Evolutionary conservation across 2,888 invertebrate species (phyloP), one percentile per base, ranked within the genome.

Genomic region (Tetramorium bicarinatum): DNA sequence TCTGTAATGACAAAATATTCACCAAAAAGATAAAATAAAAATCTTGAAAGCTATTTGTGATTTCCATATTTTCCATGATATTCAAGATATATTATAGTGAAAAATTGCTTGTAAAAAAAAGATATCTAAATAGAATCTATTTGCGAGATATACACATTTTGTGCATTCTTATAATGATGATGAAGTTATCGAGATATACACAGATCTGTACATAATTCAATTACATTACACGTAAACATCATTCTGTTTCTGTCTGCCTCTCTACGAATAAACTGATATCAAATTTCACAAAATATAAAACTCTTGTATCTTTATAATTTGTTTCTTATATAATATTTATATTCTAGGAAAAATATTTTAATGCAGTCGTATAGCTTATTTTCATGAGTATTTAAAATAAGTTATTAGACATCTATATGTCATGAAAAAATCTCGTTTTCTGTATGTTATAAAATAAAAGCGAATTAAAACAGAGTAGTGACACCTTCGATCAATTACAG

Each of bases 401-500:
- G 1, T 64, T 44, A 44, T 9, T 44, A 44, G 0, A 44, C 25
- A 44, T 44, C 25, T 9, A n/a, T 44, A 44, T 3, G 15, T 21
- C 15, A 64, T 25, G 15, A 66, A 64, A 41, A 66, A 64, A 44
- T 66, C 15, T 47, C 15, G 1, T 41, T 64, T 41, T n/a, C 21
- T 13, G 6, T 64, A 18, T n/a, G 18, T 44, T 3, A 47, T 11
- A 34, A 74, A 59, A 74, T 47, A 59, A 59, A 59, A 72, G 2
- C 21, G 18, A 59, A 44, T 29, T 7, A 72, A 59, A 47, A 47
- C 9, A 44, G 21, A 59, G 8, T 4, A 18, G n/a, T 13, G 25
- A 59, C 29, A 34, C 4, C 25, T 49, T 59, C 25, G 67, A 77
- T 52, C 44, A 79, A 59, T 74, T 74, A 72, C 29, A 59, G 8